Base-by-base conservation (phyloP, 2,888 invertebrate species). In the Ormyrus thymus region DNA sequence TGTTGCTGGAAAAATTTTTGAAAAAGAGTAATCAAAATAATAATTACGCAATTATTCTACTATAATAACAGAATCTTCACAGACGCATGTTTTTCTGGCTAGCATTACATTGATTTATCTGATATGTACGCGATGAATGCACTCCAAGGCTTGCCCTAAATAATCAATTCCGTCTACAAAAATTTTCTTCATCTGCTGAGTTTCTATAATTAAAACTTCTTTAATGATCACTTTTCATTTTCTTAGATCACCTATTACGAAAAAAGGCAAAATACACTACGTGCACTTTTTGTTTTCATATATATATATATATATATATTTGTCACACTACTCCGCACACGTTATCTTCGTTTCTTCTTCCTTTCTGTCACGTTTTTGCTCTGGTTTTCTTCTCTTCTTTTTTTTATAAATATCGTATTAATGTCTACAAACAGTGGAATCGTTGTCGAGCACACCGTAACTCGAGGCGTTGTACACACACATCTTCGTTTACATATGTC, bases 241-340 rank as follows among this genome's bases (percentile, higher is more conserved):
- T 45, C 50, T 46, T 66, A 72, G 46, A 43, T 72, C 51, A 71
- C 29, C 62, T 75, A 69, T 48, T 64, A 68, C 45, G 59, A 64
- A 66, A 50, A 70, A 79, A 75, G 75, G 66, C 68, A 76, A 76
- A 61, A 68, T 75, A 58, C 69, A 68, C 72, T 72, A 70, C 43
- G 61, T 76, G 68, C 69, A 76, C 75, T 59, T 73, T 59, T 59
- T 69, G 13, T 59, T 77, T 59, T 53, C 43, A 50, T 65, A 70
- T 66, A 53, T 10, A 53, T 43, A 66, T 66, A 13, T 15, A 46
- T 53, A 15, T 58, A 13, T 58, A 58, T 58, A 15, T 51, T 51
- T 55, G 5, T n/a, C 15, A 58, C 45, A 65, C 50, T n/a, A 11
- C n/a, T 65, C 50, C n/a, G 50, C 29, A 65, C 43, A 65, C 64